Evolutionary conservation across 30 jellyfish, hydroid and myxozoan genomes (phyloP).

Genomic region (Aurelia coerulea): DNA sequence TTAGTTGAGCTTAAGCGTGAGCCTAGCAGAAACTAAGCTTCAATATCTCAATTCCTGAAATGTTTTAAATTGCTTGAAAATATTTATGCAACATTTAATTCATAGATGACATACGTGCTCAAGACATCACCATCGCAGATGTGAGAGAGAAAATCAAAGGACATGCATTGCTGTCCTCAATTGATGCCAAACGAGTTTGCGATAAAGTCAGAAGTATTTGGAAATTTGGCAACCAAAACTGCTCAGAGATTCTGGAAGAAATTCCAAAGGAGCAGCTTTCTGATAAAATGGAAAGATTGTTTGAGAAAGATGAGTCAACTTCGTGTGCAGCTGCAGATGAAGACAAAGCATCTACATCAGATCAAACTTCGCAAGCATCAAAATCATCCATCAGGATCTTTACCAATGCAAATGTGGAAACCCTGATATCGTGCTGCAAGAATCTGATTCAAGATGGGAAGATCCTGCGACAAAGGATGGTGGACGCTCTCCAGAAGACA

Average conservation of each 20-base stretch:
- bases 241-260: not conserved
- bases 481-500: not conserved
- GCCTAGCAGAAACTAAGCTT: too few species aligned
- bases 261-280: not conserved
- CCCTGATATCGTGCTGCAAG: not conserved
- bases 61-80: too few species aligned
- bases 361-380: not conserved
- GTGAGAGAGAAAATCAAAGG: not conserved
- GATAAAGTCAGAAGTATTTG: not conserved
- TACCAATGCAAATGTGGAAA: not conserved
- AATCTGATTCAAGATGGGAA: not conserved
- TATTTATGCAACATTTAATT: too few species aligned
- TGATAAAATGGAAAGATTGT: not conserved
- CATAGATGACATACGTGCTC: too few species aligned
- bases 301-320: not conserved
- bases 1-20: too few species aligned
- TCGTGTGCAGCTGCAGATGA: not conserved
- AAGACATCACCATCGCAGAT: not conserved
- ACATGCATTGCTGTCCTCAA: not conserved
- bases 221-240: not conserved
- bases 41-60: too few species aligned
- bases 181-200: not conserved
- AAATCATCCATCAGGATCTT: not conserved
- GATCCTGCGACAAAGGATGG: not conserved
- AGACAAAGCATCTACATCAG: not conserved